Evolutionary conservation across 2,797 vertebrate species (phyloP).

Genomic region (Aphelocoma californica): DNA sequence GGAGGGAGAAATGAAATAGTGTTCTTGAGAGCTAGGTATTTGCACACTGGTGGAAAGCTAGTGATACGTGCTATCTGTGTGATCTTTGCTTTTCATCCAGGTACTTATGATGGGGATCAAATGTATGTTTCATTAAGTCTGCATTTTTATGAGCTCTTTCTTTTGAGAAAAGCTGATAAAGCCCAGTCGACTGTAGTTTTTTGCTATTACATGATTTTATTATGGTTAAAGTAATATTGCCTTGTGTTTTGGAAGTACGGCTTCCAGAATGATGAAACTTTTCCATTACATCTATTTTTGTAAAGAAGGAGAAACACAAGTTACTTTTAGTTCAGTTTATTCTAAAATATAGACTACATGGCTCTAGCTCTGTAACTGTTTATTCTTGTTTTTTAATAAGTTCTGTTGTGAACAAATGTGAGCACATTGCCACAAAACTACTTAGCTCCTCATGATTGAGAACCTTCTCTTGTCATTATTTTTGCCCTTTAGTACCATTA

Average conservation of each 20-base stretch:
- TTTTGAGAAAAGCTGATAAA: not conserved
- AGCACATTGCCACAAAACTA: not conserved
- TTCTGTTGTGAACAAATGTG: not conserved
- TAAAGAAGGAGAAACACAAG: not conserved
- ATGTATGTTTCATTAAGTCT: not conserved
- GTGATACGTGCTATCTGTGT: fast-evolving
- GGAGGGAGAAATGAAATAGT: not conserved
- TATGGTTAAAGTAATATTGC: not conserved
- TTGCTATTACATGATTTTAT: not conserved
- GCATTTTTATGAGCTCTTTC: not conserved
- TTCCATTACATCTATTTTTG: not conserved
- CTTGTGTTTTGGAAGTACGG: not conserved
- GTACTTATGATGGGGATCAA: not conserved
- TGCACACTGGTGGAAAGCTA: not conserved
- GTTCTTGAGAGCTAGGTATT: not conserved
- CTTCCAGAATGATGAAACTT: not conserved
- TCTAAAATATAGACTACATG: not conserved
- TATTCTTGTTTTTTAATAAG: not conserved
- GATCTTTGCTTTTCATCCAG: not conserved
- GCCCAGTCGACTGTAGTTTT: not conserved
- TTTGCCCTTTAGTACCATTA: not conserved
- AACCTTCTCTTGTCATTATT: not conserved
- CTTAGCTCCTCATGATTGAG: not conserved
- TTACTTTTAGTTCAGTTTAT: not conserved
- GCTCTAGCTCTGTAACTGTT: not conserved